phyloP scores from a whole-genome alignment of 2,797 vertebrate species.

The Microtus obscurus region DNA sequence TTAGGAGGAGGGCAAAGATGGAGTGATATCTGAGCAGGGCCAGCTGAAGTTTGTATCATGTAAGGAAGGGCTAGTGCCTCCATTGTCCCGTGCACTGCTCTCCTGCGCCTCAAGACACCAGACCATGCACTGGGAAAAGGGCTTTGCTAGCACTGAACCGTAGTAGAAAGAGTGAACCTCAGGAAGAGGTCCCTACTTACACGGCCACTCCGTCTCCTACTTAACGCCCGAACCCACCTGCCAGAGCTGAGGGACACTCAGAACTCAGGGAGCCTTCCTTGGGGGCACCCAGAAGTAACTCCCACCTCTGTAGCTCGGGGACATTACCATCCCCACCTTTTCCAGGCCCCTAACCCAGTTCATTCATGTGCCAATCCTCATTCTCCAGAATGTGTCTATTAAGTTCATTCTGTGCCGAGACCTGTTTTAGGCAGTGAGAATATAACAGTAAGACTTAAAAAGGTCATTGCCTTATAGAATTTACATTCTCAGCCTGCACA shows the following conservation, averaged over 20 bases:
- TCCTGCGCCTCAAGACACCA: not conserved
- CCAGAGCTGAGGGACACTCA: not conserved
- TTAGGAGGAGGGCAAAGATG: not conserved
- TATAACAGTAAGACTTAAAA: not conserved
- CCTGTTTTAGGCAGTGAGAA: not conserved
- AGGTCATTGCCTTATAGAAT: not conserved
- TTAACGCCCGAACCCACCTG: fast-evolving
- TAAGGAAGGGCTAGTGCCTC: not conserved
- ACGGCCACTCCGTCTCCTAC: fast-evolving
- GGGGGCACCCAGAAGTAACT: not conserved
- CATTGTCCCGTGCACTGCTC: not conserved
- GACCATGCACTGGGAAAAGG: not conserved
- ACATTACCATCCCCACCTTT: not conserved
- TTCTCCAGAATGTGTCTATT: not conserved
- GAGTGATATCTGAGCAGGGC: not conserved
- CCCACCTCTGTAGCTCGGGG: not conserved
- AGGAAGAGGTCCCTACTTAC: not conserved
- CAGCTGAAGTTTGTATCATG: not conserved
- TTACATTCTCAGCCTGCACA: not conserved
- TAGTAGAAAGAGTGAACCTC: not conserved
- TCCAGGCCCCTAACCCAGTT: not conserved
- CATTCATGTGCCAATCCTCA: not conserved
- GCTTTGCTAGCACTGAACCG: not conserved
- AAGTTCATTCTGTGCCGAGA: fast-evolving
- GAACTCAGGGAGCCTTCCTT: not conserved